Base-by-base conservation (phyloP, 2,888 invertebrate species). In the Caenorhabditis sp. region DNA sequence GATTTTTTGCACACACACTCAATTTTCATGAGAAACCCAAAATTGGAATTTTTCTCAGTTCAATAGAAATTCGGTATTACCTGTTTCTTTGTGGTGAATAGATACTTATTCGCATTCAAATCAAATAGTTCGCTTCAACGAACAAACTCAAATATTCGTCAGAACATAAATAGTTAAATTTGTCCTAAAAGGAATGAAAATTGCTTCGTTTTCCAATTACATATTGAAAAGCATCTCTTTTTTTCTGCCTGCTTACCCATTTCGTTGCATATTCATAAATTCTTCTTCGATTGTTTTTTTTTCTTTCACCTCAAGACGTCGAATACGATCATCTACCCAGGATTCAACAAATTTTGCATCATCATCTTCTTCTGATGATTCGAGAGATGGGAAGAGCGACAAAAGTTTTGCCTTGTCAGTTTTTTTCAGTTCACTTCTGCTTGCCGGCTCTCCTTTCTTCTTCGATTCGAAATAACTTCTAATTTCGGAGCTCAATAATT, bases 271-370 rank as follows among this genome's bases (percentile, higher is more conserved):
- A 6, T 10, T 31, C 31, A 31, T 31, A 10, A 31, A 31, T 31
- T 43, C 43, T 10, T 43, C 14, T 3, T 43, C 43, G 17, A 43
- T 43, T 5, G 6, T 14, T 10, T 43, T 17, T 17, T 17, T 43
- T 14, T 17, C 43, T 31, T 31, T 4, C 8, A 43, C 3, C 14
- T 43, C 43, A 43, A 43, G 14, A 3, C 17, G 12, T 43, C 12
- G 17, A 51, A 64, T 43, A 17, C 24, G 43, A 24, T 59, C 36
- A 23, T 57, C 62, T 27, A 53, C 53, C 17, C 37, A 19, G 4
- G n/a, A 36, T 36, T 57, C 55, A 2, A 2, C 4, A 23, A 49
- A 17, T 12, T 58, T 26, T 12, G 49, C 57, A 0, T 12, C 43
- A 6, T 53, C 58, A 2, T 23, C 58, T 5, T 37, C 26, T 57